Evolutionary conservation across 2,797 vertebrate genomes (phyloP).

Genomic region (Delichon dasypus): DNA sequence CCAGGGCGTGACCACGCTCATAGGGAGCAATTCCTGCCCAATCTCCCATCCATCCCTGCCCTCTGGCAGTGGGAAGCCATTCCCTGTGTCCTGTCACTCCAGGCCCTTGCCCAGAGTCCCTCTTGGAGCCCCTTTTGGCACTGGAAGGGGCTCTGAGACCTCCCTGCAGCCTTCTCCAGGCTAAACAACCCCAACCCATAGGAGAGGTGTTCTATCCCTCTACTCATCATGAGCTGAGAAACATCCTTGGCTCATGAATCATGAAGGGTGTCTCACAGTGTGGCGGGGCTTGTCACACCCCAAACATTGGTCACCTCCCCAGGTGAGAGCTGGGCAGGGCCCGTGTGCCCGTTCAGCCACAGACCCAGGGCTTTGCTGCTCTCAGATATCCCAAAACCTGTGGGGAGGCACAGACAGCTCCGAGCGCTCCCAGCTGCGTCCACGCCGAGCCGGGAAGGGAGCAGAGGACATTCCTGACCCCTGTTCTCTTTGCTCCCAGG

Average conservation of each 20-base stretch:
- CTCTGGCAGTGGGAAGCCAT: background rate
- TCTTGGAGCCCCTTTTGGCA: background rate
- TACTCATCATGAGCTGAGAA: background rate
- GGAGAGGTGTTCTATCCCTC: background rate
- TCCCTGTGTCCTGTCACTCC: background rate
- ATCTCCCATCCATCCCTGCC: fast-evolving
- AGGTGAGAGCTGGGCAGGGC: background rate
- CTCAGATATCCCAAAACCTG: background rate
- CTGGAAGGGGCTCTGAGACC: background rate
- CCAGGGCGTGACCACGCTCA: background rate
- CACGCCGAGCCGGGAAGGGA: fast-evolving
- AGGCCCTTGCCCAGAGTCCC: background rate
- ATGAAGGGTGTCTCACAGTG: background rate
- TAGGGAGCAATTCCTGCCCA: background rate
- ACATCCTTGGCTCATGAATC: background rate
- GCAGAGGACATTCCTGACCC: background rate
- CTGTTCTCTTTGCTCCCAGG: conserved; percentile 71
- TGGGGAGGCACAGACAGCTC: fast-evolving
- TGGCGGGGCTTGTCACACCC: background rate
- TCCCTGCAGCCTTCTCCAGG: background rate
- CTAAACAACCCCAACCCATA: background rate
- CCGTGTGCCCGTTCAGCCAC: fast-evolving
- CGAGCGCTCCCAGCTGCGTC: fast-evolving
- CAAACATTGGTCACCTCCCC: background rate
- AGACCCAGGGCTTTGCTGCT: background rate